Percentiles rank a stretch among this genome's conserved stretches.
Conservation (phyloP, 64 coral and sea anemone genomes). For the Astreopora myriophthalma region DNA sequence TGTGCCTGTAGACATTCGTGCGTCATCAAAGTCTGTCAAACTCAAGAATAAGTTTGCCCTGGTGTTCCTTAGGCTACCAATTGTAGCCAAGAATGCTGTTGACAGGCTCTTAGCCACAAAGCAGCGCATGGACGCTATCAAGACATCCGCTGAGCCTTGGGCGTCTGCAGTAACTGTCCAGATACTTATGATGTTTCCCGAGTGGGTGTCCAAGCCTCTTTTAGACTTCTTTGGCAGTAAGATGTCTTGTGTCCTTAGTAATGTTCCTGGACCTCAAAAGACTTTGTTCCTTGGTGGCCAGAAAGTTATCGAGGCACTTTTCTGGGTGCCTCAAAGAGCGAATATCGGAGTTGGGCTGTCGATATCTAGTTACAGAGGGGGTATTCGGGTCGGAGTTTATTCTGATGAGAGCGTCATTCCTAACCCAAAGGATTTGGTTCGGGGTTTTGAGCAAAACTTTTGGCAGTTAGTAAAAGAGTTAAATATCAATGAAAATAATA, state of each 20-base stretch:
- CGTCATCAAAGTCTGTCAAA: conserved; percentile 73
- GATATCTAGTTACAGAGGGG: conserved; percentile 93
- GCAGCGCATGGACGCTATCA: conserved; percentile 90
- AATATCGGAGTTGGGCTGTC: conserved; percentile 90
- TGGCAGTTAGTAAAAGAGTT: conserved; percentile 74
- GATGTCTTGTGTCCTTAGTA: conserved; percentile 93
- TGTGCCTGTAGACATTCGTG: conserved; percentile 90
- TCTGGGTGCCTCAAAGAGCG: conserved; percentile 87
- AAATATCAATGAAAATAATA: conserved; percentile 68
- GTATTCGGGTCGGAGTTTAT: conserved; percentile 76
- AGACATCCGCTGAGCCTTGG: conserved; percentile 87
- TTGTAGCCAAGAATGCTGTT: conserved; percentile 56
- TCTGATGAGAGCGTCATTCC: conserved; percentile 77
- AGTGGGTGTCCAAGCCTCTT: conserved; percentile 74
- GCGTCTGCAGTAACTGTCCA: conserved; percentile 78
- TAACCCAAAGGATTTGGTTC: conserved; percentile 58
- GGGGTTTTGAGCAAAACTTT: conserved; percentile 82
- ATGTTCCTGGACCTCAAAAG: conserved; percentile 88
- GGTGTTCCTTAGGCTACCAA: conserved; percentile 83
- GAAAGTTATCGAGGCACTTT: conserved; percentile 70
- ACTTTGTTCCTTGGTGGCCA: conserved; percentile 80
- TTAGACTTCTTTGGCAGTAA: conserved; percentile 90
- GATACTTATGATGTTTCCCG: conserved; percentile 80
- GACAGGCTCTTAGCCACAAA: conserved; percentile 84
- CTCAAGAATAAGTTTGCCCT: conserved; percentile 92